Evolutionary conservation across 2,888 invertebrate species (phyloP), one percentile per base, ranked within the genome.

Genomic region (Bellardia pandia): DNA sequence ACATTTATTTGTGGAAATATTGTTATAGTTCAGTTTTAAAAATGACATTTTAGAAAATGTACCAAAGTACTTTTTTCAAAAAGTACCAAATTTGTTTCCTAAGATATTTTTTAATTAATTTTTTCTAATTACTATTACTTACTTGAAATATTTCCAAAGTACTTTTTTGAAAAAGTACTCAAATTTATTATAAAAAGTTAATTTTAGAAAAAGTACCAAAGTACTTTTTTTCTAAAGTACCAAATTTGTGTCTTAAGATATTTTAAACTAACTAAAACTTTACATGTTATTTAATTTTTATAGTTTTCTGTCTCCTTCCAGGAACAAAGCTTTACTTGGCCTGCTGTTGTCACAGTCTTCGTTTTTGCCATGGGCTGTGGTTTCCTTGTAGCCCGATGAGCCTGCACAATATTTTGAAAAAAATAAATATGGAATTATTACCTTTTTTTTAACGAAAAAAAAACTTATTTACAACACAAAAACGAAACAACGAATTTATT

Each of bases 281-380:
- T 37, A 37, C 37, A 37, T 37, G 6, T 37, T 37, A 37, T 37
- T 4, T 37, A 37, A 37, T 37, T 37, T 37, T 14, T 53, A 4
- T 82, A 82, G 51, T 45, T 58, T 72, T 83, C 30, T 48, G 64
- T 74, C 14, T 86, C 30, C 74, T 76, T 82, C 30, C 9, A 84
- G 77, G 84, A 78, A 58, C 74, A 92, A 84, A 92, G 92, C 88
- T 93, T 93, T 89, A 93, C 92, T 82, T 94, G 94, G 94, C 94
- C 94, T 85, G 93, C 94, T 68, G 93, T 94, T 86, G 93, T 94
- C 30, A 93, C 94, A 75, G 93, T 93, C 3, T 93, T 94, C 74
- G 93, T 94, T 66, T 91, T 94, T 85, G 94, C 94, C 89, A 93
- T 94, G 91, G 94, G 94, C 75, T 94, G 93, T 90, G 94, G 93